These are phyloP conservation scores for Lepidurus couesii DNA, from an alignment of 1,140 invertebrate genomes.

Conservation along the genomic window DNA sequence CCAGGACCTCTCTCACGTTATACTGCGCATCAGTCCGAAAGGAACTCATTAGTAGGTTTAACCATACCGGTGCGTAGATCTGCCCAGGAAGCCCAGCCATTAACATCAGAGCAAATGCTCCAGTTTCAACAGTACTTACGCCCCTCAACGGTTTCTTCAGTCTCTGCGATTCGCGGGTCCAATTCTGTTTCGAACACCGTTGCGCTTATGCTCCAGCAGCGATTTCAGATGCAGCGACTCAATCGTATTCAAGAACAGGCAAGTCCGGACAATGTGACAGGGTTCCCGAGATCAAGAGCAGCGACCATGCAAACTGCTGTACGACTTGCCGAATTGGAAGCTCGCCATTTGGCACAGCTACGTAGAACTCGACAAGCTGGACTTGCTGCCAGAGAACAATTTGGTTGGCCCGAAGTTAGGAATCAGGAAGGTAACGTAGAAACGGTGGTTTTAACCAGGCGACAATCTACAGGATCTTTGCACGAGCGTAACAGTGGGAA, in stretches of 20 bases:
- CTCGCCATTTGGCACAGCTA: not conserved
- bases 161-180: not conserved
- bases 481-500: not conserved
- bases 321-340: not conserved
- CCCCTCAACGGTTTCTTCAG: not conserved
- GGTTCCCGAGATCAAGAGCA: not conserved
- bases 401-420: not conserved
- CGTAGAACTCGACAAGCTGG: not conserved
- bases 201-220: not conserved
- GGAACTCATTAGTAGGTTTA: not conserved
- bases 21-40: not conserved
- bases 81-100: not conserved
- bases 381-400: not conserved
- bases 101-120: not conserved
- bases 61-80: not conserved
- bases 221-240: not conserved
- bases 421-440: not conserved
- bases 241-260: not conserved
- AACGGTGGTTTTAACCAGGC: not conserved
- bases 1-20: not conserved
- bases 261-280: not conserved
- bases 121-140: slow-evolving; percentile 9
- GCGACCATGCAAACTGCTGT: not conserved
- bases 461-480: not conserved
- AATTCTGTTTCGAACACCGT: not conserved